Evolutionary conservation across 1,140 invertebrate genomes (phyloP).

Genomic region (Dreissena rostriformis): DNA sequence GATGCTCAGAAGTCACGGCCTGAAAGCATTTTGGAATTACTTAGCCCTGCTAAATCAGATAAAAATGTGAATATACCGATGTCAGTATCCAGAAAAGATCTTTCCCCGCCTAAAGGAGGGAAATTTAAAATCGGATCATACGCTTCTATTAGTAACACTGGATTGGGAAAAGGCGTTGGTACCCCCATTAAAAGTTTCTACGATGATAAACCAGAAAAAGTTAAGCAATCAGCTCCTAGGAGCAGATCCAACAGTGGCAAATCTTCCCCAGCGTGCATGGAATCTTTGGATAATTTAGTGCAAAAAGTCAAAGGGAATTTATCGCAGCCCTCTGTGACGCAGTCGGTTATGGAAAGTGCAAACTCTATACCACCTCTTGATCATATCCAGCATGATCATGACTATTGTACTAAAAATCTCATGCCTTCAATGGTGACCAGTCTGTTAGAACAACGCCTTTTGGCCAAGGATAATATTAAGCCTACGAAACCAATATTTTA

Average conservation of each 20-base stretch:
- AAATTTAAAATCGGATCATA: slow-evolving; percentile 76
- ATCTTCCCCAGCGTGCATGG: slow-evolving; percentile 22
- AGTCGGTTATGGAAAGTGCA: slow-evolving; percentile 1
- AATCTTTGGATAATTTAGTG: slow-evolving; percentile 25
- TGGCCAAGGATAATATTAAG: slow-evolving; percentile 21
- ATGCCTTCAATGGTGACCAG: slow-evolving; percentile 51
- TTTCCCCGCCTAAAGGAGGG: slow-evolving; percentile 69
- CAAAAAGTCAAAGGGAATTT: slow-evolving; percentile 51
- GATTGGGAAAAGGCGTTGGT: slow-evolving; percentile 55
- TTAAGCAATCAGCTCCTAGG: neutral
- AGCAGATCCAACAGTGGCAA: slow-evolving; percentile 26
- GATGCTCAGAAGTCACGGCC: neutral
- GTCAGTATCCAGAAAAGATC: neutral
- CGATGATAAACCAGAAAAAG: slow-evolving; percentile 24
- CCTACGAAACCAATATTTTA: neutral
- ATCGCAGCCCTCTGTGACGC: slow-evolving; percentile 8
- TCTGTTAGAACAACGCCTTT: slow-evolving; percentile 32
- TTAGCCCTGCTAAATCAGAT: slow-evolving; percentile 27
- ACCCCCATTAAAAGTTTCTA: slow-evolving; percentile 46
- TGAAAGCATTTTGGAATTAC: slow-evolving; percentile 37
- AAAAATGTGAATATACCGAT: neutral
- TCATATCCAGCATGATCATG: slow-evolving; percentile 74
- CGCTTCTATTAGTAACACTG: slow-evolving; percentile 73
- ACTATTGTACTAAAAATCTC: slow-evolving; percentile 69
- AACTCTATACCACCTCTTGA: neutral